Evolutionary conservation across 2,888 invertebrate species (phyloP).

Genomic region (Steromphala cineraria): DNA sequence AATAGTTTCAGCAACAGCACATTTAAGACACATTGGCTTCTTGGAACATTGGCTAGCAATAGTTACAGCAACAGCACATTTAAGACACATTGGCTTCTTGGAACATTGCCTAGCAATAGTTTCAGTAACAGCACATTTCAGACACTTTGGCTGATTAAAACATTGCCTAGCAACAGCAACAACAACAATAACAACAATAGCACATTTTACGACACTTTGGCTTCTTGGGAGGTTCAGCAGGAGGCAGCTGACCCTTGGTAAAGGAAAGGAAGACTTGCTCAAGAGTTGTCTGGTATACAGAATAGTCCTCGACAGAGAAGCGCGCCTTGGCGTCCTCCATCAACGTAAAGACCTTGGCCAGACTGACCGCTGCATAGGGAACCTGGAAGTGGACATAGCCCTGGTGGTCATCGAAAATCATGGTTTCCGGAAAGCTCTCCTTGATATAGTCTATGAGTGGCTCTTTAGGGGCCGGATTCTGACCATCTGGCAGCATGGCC

Average conservation of each 20-base stretch:
- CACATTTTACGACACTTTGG: constrained; percentile 7
- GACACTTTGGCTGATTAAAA: too few species aligned
- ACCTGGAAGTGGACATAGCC: constrained; percentile 72
- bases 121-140: too few species aligned
- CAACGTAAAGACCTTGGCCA: constrained; percentile 70
- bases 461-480: constrained; percentile 21
- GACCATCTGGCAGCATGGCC: neutral
- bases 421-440: constrained; percentile 78
- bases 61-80: too few species aligned
- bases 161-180: too few species aligned
- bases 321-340: constrained; percentile 65
- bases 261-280: constrained; percentile 77
- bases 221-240: constrained; percentile 32
- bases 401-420: constrained; percentile 84
- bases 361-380: constrained; percentile 61
- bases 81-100: too few species aligned
- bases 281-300: constrained; percentile 72
- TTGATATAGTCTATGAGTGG: constrained; percentile 74
- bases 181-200: constrained; percentile 31
- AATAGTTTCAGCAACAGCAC: too few species aligned
- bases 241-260: constrained; percentile 58
- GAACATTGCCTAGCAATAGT: too few species aligned
- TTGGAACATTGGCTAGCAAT: too few species aligned
- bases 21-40: too few species aligned
- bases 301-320: constrained; percentile 69